phyloP scores from a whole-genome alignment of 2,113 vertebrate genomes.

The Vireo altiloquus region DNA sequence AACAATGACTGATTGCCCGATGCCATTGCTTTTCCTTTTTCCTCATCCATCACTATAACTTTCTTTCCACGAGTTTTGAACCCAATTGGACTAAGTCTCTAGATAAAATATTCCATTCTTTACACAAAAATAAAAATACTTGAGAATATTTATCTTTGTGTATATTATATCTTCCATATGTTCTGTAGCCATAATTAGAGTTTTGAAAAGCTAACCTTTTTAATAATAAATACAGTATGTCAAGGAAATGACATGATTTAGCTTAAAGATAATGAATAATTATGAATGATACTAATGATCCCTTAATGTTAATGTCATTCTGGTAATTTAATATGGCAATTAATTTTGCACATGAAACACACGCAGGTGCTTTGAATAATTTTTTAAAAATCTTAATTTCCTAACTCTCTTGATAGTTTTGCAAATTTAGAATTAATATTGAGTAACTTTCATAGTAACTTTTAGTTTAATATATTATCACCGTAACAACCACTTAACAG shows the following conservation, averaged over 20 bases:
- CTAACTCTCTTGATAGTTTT: constrained; percentile 17
- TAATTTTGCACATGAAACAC: constrained; percentile 42
- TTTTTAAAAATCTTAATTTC: background rate
- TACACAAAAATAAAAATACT: background rate
- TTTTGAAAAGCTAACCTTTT: background rate
- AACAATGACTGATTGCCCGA: background rate
- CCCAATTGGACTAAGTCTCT: background rate
- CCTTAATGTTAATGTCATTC: constrained; percentile 19
- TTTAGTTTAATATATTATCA: constrained; percentile 11
- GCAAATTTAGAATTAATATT: constrained; percentile 14
- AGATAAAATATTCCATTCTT: background rate
- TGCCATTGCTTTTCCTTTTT: background rate
- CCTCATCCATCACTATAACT: background rate
- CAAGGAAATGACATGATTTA: background rate
- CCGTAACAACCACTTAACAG: background rate
- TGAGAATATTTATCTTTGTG: background rate
- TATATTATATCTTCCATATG: background rate
- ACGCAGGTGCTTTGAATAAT: background rate
- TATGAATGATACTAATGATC: constrained; percentile 19
- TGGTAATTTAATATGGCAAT: constrained; percentile 43
- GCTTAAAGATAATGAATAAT: constrained; percentile 40
- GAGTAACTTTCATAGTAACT: background rate
- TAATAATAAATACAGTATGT: background rate
- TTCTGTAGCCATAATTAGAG: background rate
- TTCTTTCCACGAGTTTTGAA: background rate